phyloP scores from a whole-genome alignment of 37 sponge, comb jelly and placozoan species.

The Theonella swinhoei region DNA sequence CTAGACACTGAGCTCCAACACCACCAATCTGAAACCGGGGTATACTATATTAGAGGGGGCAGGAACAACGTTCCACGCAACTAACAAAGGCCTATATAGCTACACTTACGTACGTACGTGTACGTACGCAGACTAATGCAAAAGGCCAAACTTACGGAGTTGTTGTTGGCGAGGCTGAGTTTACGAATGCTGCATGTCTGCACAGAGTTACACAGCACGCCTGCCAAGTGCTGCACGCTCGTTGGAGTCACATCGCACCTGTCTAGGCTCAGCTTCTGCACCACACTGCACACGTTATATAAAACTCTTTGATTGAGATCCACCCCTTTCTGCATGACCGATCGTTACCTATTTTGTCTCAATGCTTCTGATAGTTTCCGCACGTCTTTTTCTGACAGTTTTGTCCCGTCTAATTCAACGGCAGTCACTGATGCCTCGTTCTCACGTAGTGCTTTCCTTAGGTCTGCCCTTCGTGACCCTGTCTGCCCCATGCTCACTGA shows the following conservation, averaged over 20 bases:
- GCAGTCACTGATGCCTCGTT: constrained; percentile 43
- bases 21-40: constrained; percentile 78
- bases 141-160: constrained; percentile 30
- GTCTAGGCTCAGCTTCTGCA: constrained; percentile 55
- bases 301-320: no score
- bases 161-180: constrained; percentile 72
- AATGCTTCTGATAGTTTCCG: constrained; percentile 64
- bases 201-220: constrained; percentile 59
- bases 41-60: no score
- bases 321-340: neutral
- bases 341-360: constrained; percentile 66
- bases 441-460: constrained; percentile 42
- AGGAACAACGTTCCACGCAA: no score
- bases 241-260: constrained; percentile 47
- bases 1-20: constrained; percentile 58
- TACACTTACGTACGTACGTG: neutral
- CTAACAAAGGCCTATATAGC: neutral
- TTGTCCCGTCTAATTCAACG: constrained; percentile 46
- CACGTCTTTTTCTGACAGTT: constrained; percentile 55
- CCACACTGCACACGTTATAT: constrained; percentile 67
- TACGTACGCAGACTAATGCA: neutral
- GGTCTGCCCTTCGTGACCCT: constrained; percentile 20
- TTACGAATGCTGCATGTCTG: constrained; percentile 72
- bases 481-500: constrained; percentile 68
- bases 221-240: constrained; percentile 56